A percentile compares a stretch with the other conserved stretches of the same genome.
phyloP scores from a whole-genome alignment of 2,888 invertebrate genomes.

The Tineola bisselliella region DNA sequence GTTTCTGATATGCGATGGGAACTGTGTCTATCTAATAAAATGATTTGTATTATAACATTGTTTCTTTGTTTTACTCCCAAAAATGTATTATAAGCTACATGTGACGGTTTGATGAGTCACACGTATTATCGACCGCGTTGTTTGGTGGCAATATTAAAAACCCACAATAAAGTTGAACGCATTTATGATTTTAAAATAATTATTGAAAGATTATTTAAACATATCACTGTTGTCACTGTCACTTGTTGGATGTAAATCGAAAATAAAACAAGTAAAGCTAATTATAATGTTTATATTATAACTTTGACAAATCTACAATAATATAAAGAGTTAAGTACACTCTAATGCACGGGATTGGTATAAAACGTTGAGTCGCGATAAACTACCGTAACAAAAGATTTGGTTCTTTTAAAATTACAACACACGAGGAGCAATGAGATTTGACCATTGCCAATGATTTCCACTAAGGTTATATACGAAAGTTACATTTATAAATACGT shows the following conservation, averaged over 20 bases:
- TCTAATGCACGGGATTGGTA: slow-evolving; percentile 67
- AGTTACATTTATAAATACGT: neutral
- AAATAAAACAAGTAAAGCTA: slow-evolving; percentile 25
- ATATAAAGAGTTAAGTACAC: slow-evolving; percentile 62
- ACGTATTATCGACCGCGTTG: neutral
- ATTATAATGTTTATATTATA: slow-evolving; percentile 63
- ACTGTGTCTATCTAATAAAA: slow-evolving; percentile 77
- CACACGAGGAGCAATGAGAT: slow-evolving; percentile 37
- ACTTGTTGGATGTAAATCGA: neutral
- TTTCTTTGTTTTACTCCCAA: slow-evolving; percentile 26
- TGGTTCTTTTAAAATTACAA: slow-evolving; percentile 55
- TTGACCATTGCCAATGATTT: neutral
- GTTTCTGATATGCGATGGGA: slow-evolving; percentile 76
- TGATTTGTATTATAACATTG: slow-evolving; percentile 74
- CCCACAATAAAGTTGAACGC: neutral
- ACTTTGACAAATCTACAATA: slow-evolving; percentile 62
- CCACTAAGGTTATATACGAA: neutral
- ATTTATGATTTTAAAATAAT: neutral
- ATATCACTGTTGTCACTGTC: neutral
- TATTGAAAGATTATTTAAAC: no score
- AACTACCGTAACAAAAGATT: slow-evolving; percentile 43
- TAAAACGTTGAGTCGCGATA: slow-evolving; percentile 63
- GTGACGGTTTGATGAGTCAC: no score
- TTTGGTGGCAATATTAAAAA: neutral
- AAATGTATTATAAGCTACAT: neutral